A percentile compares a stretch with the other conserved stretches of the same genome.
phyloP scores from a whole-genome alignment of 2,888 invertebrate species.

The Theretra japonica region DNA sequence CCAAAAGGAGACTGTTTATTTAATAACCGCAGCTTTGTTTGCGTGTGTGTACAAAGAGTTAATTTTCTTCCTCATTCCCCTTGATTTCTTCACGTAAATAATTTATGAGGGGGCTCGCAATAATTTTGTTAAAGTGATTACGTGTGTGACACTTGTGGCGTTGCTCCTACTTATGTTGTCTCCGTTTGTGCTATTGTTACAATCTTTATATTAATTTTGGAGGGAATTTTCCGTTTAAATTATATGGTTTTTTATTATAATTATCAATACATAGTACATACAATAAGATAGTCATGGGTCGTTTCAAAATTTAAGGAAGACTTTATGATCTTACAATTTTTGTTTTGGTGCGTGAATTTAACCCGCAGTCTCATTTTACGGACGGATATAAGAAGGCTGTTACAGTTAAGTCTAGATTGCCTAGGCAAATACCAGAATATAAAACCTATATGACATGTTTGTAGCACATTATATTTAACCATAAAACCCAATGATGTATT shows the following conservation, averaged over 20 bases:
- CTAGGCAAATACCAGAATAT: too few species aligned
- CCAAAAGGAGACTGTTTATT: constrained; percentile 49
- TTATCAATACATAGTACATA: too few species aligned
- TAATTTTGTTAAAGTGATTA: constrained; percentile 50
- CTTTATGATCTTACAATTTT: too few species aligned
- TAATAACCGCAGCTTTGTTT: constrained; percentile 55
- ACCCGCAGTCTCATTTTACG: too few species aligned
- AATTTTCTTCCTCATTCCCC: constrained; percentile 47
- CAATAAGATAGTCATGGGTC: too few species aligned
- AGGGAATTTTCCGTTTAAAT: not conserved
- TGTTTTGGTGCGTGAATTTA: too few species aligned
- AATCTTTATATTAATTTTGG: not conserved
- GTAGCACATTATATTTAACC: too few species aligned
- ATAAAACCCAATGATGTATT: too few species aligned
- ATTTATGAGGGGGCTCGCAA: constrained; percentile 46
- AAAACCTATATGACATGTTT: too few species aligned
- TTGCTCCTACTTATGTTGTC: constrained; percentile 12
- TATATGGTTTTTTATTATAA: not conserved
- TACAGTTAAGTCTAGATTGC: too few species aligned
- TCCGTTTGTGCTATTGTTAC: constrained; percentile 1
- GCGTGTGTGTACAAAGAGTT: constrained; percentile 53
- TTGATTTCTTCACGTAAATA: constrained; percentile 40
- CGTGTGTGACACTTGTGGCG: constrained; percentile 35
- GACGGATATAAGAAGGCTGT: too few species aligned
- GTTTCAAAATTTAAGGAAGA: too few species aligned